These are phyloP conservation scores for Campoplex nolae DNA, from an alignment of 2,888 invertebrate genomes.

Conservation along the genomic window DNA sequence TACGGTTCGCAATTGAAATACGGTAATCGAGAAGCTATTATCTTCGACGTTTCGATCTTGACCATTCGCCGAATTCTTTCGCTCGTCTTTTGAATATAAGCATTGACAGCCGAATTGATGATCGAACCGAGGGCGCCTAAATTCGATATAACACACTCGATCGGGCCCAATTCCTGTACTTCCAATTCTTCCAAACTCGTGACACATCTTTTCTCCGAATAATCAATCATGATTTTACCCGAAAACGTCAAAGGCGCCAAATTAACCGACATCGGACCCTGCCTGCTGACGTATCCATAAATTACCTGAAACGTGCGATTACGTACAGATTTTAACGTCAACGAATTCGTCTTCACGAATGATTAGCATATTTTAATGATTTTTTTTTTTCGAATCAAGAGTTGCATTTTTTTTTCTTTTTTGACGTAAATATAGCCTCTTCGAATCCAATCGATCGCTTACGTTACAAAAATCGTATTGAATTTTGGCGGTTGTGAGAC, in stretches of 20 bases:
- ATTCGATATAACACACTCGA: conserved; percentile 69
- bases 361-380: not conserved
- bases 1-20: conserved; percentile 70
- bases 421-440: not conserved
- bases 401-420: not conserved
- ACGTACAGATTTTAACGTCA: not conserved
- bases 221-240: conserved; percentile 66
- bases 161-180: conserved; percentile 64
- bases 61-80: conserved; percentile 63
- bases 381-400: not conserved
- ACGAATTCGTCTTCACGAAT: not conserved
- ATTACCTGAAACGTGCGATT: conserved; percentile 37
- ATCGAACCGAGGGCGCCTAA: conserved; percentile 67
- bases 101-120: conserved; percentile 61
- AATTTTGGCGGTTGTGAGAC: not conserved
- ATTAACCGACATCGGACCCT: conserved; percentile 66
- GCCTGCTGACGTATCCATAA: conserved; percentile 61
- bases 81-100: conserved; percentile 66
- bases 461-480: not conserved
- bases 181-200: conserved; percentile 64
- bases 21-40: conserved; percentile 50
- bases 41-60: conserved; percentile 34
- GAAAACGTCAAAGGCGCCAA: conserved; percentile 65
- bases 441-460: not conserved
- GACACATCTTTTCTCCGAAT: conserved; percentile 67